phyloP scores from a whole-genome alignment of 1,140 invertebrate genomes.

The Ceratosolen solmsi region DNA sequence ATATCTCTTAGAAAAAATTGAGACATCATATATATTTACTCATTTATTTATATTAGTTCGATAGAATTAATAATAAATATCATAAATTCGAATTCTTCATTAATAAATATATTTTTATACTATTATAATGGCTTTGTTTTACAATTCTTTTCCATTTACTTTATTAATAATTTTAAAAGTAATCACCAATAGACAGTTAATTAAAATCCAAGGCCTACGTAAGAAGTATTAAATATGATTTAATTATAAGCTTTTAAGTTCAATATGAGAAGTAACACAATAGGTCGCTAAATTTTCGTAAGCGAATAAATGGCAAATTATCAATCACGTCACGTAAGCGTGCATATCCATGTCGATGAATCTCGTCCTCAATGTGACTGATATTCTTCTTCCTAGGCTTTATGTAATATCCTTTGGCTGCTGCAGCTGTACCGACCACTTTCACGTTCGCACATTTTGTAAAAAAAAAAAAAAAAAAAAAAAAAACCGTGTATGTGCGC shows the following conservation, averaged over 20 bases:
- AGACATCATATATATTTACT: no score
- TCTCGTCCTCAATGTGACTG: conserved; percentile 46
- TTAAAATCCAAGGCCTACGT: neutral
- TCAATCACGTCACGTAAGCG: neutral
- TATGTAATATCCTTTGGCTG: conserved; percentile 61
- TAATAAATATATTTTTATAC: no score
- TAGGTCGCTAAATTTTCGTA: neutral
- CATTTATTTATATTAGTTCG: no score
- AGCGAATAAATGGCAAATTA: neutral
- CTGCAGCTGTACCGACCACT: conserved; percentile 66
- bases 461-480: no score
- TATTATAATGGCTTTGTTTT: no score
- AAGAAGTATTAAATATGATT: neutral
- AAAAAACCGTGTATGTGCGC: neutral
- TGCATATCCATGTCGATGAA: conserved; percentile 50
- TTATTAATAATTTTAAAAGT: no score
- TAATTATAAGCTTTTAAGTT: neutral
- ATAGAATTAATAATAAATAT: no score
- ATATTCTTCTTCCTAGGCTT: conserved; percentile 67
- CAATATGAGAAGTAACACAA: neutral
- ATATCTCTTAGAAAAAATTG: no score
- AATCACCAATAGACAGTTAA: no score
- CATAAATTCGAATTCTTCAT: no score
- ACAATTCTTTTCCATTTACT: no score
- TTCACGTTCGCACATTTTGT: conserved; percentile 63